Conservation (phyloP, 2,888 invertebrate genomes). For the Apamea anceps region DNA sequence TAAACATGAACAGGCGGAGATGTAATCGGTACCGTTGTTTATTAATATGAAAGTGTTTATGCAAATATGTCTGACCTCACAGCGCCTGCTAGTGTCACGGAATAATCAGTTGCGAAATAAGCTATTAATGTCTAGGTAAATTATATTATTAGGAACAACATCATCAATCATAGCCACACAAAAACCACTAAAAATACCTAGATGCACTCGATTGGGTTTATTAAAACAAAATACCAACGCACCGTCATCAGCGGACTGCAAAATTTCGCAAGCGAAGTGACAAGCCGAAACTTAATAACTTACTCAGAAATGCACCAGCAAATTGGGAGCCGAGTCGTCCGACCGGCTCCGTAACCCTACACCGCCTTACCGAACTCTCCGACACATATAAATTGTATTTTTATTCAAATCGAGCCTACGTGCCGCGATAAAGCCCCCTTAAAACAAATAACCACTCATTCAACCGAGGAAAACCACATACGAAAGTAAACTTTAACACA, state of each 20-base stretch:
- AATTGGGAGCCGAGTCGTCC: slow-evolving; percentile 87
- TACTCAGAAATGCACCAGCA: slow-evolving; percentile 89
- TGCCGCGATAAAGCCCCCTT: slow-evolving; percentile 87
- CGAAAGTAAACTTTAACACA: slow-evolving; percentile 75
- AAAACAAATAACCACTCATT: slow-evolving; percentile 88
- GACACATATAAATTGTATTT: slow-evolving; percentile 90
- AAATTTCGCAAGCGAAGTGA: slow-evolving; percentile 89
- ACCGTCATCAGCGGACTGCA: slow-evolving; percentile 80
- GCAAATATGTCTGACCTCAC: slow-evolving; percentile 56
- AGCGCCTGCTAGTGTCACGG: slow-evolving; percentile 37
- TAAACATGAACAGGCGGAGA: slow-evolving; percentile 50
- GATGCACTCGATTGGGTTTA: slow-evolving; percentile 66
- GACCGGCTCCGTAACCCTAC: slow-evolving; percentile 88
- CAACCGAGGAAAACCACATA: slow-evolving; percentile 68
- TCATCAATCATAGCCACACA: slow-evolving; percentile 62
- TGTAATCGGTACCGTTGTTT: slow-evolving; percentile 52
- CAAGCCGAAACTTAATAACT: slow-evolving; percentile 90
- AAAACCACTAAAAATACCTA: slow-evolving; percentile 67
- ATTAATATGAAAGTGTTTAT: slow-evolving; percentile 59
- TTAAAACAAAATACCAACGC: slow-evolving; percentile 69
- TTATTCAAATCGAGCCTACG: slow-evolving; percentile 90
- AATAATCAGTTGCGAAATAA: slow-evolving; percentile 61
- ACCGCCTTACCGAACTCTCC: slow-evolving; percentile 86
- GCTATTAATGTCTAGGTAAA: slow-evolving; percentile 58
- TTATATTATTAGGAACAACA: slow-evolving; percentile 59